Conservation (phyloP, 1,140 invertebrate species). For the Ridgeia piscesae region DNA sequence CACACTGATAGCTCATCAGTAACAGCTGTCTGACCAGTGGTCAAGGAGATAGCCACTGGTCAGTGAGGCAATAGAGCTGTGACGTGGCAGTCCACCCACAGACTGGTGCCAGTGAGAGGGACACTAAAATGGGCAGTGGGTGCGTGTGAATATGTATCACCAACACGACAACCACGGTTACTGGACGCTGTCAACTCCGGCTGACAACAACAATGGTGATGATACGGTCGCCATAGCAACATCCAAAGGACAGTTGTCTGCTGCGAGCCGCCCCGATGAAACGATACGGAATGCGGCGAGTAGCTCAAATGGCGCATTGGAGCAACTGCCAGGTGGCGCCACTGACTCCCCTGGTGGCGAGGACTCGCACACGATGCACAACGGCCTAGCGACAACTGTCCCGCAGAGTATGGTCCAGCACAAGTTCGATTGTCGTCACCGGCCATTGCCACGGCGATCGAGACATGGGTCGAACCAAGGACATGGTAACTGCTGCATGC, state of each 20-base stretch:
- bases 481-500: slow-evolving; percentile 11
- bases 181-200: not conserved
- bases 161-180: not conserved
- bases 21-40: not conserved
- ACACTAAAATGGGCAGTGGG: not conserved
- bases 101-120: not conserved
- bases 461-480: slow-evolving; percentile 23
- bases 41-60: not conserved
- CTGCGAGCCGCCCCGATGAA: not conserved
- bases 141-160: not conserved
- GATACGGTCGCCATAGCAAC: not conserved
- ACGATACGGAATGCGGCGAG: not conserved
- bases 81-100: not conserved
- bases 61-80: not conserved
- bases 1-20: not conserved
- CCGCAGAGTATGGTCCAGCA: slow-evolving; percentile 38
- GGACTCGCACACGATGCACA: slow-evolving; percentile 38
- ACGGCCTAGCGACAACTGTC: slow-evolving; percentile 40
- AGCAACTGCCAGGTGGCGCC: not conserved
- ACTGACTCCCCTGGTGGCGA: not conserved
- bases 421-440: slow-evolving; percentile 30
- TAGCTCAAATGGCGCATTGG: not conserved
- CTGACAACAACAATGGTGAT: not conserved
- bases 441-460: slow-evolving; percentile 7
- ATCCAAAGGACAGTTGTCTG: not conserved